Conservation (phyloP, 2,888 invertebrate genomes). For the Boloria selene region DNA sequence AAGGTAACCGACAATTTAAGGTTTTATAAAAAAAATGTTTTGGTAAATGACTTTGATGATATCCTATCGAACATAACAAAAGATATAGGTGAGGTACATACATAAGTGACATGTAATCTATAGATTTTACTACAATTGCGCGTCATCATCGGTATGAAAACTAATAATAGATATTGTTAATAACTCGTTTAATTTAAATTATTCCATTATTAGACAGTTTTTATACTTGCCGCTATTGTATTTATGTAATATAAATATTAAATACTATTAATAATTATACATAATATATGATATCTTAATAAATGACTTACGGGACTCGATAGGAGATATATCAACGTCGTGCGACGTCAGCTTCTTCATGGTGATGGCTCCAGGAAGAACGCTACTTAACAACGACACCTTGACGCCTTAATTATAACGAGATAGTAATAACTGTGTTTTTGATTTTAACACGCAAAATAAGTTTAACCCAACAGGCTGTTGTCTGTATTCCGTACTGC, state of each 20-base stretch:
- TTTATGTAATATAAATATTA: background rate
- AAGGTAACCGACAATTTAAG: no score
- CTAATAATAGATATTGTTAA: background rate
- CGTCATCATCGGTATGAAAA: slow-evolving; percentile 16
- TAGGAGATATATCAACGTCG: slow-evolving; percentile 83
- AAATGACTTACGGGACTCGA: slow-evolving; percentile 72
- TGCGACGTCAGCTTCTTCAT: slow-evolving; percentile 78
- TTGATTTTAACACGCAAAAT: slow-evolving; percentile 54
- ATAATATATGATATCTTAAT: background rate
- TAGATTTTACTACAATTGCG: slow-evolving; percentile 19
- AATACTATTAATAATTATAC: no score
- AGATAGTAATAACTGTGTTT: slow-evolving; percentile 45
- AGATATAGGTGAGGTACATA: background rate
- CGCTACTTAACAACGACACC: slow-evolving; percentile 76
- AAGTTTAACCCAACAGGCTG: slow-evolving; percentile 74
- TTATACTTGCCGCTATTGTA: no score
- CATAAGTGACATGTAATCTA: background rate
- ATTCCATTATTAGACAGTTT: no score
- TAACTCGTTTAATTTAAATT: no score
- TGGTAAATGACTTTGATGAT: background rate
- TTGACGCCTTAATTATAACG: slow-evolving; percentile 58
- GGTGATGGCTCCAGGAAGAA: slow-evolving; percentile 70
- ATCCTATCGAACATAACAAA: background rate
- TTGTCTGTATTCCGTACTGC: slow-evolving; percentile 67
- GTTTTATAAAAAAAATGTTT: no score